Base-by-base conservation (phyloP, 2,797 vertebrate species). In the Cossypha dichroa region DNA sequence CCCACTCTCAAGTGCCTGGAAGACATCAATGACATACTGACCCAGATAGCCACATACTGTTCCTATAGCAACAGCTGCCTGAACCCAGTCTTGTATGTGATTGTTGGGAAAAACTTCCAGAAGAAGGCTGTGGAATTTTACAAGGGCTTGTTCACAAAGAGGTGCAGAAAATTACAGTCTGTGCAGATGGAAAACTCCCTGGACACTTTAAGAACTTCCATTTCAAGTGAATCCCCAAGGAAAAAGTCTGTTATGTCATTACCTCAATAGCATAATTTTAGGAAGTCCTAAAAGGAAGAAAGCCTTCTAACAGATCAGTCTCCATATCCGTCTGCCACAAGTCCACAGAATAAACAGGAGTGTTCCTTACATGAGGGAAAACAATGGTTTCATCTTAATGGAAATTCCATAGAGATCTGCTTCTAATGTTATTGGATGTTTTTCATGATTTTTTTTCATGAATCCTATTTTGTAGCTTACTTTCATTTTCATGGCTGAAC, bases 1-100 rank as follows among this genome's bases (percentile, higher is more conserved):
- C 41, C 98, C 5, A 72, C 97, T 38, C 38, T 91, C 2, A 88
- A 95, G 29, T 99, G 99, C 85, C 45, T 82, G 58, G 66, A n/a
- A 9, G n/a, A 95, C 0, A 16, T 94, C 5, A 62, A 98, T n/a
- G 98, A 98, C 11, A 46, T 98, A 56, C 59, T 98, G 84, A 98
- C 97, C 6, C 98, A 99, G 94, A 66, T 99, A 52, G 85, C 98
- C 13, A 93, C 95, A 0, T 99, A 98, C 74, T 89, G 98, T 12
- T 98, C 98, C 77, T 99, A 98, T 20, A 98, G 98, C 95, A 99
- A 99, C 97, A 99, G 99, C 96, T 98, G 98, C 62, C 97, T 99
- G 80, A 99, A 99, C 96, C 99, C 99, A 2, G 94, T 99, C 83
- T 94, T 99, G n/a, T 99, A 99, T 8, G 98, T 99, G 70, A 98